A percentile compares a stretch with the other conserved stretches of the same genome.
Conservation (phyloP, 1,140 invertebrate genomes). For the Neodiprion virginianus region DNA sequence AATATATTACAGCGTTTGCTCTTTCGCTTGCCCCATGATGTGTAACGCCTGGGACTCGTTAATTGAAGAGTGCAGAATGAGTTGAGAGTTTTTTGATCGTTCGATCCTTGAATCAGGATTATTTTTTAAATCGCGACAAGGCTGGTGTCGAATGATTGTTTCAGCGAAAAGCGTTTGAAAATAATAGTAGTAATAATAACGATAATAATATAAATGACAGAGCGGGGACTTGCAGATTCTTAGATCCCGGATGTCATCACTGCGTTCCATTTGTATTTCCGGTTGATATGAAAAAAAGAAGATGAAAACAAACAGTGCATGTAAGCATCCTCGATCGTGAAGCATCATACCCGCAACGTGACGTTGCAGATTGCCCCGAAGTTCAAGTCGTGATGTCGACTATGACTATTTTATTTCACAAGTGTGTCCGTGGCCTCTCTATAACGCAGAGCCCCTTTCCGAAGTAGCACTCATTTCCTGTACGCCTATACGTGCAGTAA, state of each 20-base stretch:
- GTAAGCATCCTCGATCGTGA: too few species aligned
- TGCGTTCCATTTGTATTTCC: too few species aligned
- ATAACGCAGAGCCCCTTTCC: too few species aligned
- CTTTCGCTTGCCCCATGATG: too few species aligned
- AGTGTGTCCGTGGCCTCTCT: not conserved
- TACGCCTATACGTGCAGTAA: not conserved
- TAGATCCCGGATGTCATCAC: not conserved
- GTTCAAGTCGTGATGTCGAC: not conserved
- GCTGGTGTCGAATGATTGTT: not conserved
- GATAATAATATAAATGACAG: not conserved
- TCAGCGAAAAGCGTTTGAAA: not conserved
- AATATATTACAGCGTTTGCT: too few species aligned
- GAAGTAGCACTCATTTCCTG: slow-evolving; percentile 3
- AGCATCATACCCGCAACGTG: not conserved
- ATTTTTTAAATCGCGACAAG: not conserved
- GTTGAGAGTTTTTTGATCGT: not conserved
- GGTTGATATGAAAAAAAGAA: too few species aligned
- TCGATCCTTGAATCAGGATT: not conserved
- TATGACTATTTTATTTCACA: not conserved
- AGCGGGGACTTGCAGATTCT: not conserved
- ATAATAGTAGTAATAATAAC: not conserved
- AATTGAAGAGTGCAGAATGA: not conserved
- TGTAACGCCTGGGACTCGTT: not conserved
- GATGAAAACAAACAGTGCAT: too few species aligned
- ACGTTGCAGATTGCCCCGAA: not conserved